phyloP scores from a whole-genome alignment of 1,140 invertebrate species.

The Phortica variegata region DNA sequence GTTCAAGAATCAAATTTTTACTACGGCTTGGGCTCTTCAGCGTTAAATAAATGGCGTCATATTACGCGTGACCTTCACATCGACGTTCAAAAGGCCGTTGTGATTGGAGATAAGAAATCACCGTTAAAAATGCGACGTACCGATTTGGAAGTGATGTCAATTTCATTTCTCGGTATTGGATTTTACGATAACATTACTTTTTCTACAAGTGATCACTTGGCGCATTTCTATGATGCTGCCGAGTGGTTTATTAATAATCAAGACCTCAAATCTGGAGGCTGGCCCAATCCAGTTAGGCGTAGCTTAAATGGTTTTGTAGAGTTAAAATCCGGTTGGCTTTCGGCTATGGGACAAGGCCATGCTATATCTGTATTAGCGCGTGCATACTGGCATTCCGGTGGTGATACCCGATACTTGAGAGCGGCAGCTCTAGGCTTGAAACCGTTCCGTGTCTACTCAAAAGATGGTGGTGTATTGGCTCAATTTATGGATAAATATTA shows the following conservation, averaged over 20 bases:
- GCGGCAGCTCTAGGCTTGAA: constrained; percentile 78
- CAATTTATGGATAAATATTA: constrained; percentile 79
- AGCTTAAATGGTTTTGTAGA: constrained; percentile 76
- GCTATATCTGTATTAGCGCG: constrained; percentile 89
- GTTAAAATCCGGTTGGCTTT: constrained; percentile 88
- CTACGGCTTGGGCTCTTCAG: constrained; percentile 77
- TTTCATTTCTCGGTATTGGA: constrained; percentile 66
- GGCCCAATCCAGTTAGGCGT: constrained; percentile 83
- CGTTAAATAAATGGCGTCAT: constrained; percentile 70
- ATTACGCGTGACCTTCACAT: constrained; percentile 86
- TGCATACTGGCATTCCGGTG: constrained; percentile 80
- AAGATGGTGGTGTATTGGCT: constrained; percentile 81
- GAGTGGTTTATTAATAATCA: constrained; percentile 92
- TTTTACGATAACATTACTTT: constrained; percentile 80
- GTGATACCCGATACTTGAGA: constrained; percentile 74
- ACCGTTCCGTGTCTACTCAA: constrained; percentile 74
- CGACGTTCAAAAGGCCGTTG: constrained; percentile 87
- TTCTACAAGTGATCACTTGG: constrained; percentile 79
- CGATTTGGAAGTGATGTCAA: constrained; percentile 67
- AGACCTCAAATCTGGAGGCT: constrained; percentile 77
- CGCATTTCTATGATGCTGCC: constrained; percentile 89
- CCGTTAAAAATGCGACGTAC: constrained; percentile 67
- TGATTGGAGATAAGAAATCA: constrained; percentile 65
- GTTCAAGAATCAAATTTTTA: constrained; percentile 78
- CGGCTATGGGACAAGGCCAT: constrained; percentile 97